Conservation (phyloP, 1,140 invertebrate species). For the Myzus persicae region DNA sequence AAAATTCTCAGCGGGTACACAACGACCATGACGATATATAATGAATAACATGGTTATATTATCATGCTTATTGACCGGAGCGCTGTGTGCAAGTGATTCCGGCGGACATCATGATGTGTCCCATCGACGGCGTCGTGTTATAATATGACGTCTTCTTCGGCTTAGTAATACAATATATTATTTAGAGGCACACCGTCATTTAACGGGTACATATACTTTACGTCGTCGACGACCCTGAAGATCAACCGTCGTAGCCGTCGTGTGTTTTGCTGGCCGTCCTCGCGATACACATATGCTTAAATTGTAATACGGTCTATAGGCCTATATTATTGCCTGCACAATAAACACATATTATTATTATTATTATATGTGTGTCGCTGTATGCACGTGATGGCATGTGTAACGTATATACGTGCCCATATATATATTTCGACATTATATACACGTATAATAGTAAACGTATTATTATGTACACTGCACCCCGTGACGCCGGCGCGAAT, state of each 20-base stretch:
- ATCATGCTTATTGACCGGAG: neutral
- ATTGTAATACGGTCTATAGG: neutral
- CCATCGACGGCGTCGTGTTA: too few relatives aligned
- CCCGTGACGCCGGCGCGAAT: neutral
- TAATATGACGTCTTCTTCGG: neutral
- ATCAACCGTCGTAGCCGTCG: too few relatives aligned
- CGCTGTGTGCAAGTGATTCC: neutral
- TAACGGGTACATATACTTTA: neutral
- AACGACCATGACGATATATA: too few relatives aligned
- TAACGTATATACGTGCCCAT: neutral
- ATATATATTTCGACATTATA: neutral
- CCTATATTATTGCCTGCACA: neutral
- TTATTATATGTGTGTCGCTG: neutral
- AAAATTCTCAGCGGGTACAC: slow-evolving; percentile 34
- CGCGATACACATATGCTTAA: too few relatives aligned
- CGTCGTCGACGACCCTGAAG: neutral
- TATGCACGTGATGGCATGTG: neutral
- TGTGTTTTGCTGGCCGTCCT: neutral
- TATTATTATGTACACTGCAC: neutral
- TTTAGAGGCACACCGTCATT: neutral
- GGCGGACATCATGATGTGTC: neutral
- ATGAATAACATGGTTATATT: too few relatives aligned
- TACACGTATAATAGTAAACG: neutral
- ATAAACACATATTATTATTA: neutral
- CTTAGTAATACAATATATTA: neutral